Evolutionary conservation across 2,113 vertebrate genomes (phyloP).

Genomic region (Rhinoderma darwinii): DNA sequence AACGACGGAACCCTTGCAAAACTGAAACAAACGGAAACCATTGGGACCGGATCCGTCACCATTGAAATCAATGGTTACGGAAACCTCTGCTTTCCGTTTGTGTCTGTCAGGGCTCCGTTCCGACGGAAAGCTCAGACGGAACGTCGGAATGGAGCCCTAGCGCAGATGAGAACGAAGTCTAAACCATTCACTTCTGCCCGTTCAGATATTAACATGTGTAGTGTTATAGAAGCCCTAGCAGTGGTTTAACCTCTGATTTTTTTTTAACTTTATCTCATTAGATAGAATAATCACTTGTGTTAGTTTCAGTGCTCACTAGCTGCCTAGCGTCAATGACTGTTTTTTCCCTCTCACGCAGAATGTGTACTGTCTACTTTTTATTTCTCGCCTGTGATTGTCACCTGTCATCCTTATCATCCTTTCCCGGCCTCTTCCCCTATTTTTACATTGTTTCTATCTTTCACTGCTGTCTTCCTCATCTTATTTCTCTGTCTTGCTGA

Average conservation of each 20-base stretch:
- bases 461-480: slow-evolving; percentile 18
- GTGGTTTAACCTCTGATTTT: neutral
- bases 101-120: too few relatives aligned
- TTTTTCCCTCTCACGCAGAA: neutral
- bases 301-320: neutral
- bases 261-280: neutral
- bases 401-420: slow-evolving; percentile 40
- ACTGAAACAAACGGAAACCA: too few relatives aligned
- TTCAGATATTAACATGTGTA: neutral
- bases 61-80: too few relatives aligned
- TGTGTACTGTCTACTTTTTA: neutral
- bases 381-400: slow-evolving; percentile 27
- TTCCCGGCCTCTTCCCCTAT: slow-evolving; percentile 2
- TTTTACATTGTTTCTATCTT: slow-evolving; percentile 32
- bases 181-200: neutral
- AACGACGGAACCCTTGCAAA: too few relatives aligned
- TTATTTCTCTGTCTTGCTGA: slow-evolving; percentile 21
- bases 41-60: too few relatives aligned
- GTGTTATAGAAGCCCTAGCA: too few relatives aligned
- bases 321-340: neutral
- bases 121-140: too few relatives aligned
- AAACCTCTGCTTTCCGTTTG: too few relatives aligned
- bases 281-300: slow-evolving; percentile 25
- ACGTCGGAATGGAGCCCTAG: too few relatives aligned
- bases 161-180: too few relatives aligned